Evolutionary conservation across 2,888 invertebrate genomes (phyloP), one percentile per base, ranked within the genome.

Genomic region (Eupsilia transversa): DNA sequence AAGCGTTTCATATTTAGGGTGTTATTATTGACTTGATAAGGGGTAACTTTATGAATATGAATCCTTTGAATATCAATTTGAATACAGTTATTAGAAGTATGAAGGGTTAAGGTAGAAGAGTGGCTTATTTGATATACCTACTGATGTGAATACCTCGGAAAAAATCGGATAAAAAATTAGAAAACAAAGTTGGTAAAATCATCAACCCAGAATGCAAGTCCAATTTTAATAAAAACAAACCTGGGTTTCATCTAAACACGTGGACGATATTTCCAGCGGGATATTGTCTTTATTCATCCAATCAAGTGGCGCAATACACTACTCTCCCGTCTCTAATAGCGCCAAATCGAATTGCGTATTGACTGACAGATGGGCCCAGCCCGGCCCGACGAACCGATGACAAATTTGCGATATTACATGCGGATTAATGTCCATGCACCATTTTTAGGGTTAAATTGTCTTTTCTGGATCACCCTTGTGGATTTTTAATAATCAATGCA

Each of bases 401-500:
- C 96, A 96, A 96, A 96, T 96, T 96, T 92, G 94, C 95, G 94
- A 96, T 96, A 96, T 96, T 96, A 96, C 96, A 95, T 95, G 93
- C 93, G 96, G 96, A 96, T 96, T 96, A 96, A 96, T 96, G 95
- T 96, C 95, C 92, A 89, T 93, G 93, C 93, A 92, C 93, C 93
- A 93, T 94, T 96, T 96, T 96, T 96, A 96, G 96, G 96, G 96
- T 95, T 96, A 96, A 96, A 96, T 96, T 96, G 96, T 96, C 96
- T 96, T 96, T 96, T 94, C 92, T 90, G 89, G 87, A 94, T 93
- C 93, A 92, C 94, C 94, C 94, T 90, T 85, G 81, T 85, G 71
- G 57, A 87, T 85, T 89, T 90, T 90, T 81, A 69, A 72, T 75
- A 59, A 38, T 23, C 12, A 35, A 23, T n/a, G 12, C 79, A 83